Base-by-base conservation (phyloP, 2,888 invertebrate genomes). In the Tachystola acroxantha region DNA sequence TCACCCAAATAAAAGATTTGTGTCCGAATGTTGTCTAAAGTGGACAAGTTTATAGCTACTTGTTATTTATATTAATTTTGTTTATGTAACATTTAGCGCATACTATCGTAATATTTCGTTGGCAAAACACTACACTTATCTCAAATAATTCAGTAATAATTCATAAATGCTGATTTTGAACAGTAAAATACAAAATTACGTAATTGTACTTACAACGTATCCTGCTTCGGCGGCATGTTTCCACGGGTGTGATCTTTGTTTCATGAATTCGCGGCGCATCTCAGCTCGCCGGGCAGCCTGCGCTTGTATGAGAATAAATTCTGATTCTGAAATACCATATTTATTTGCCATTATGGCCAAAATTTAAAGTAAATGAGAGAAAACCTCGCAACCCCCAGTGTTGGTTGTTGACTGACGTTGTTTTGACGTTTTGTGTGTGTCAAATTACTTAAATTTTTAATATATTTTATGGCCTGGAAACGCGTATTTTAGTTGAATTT, bases 221-320 rank as follows among this genome's bases (percentile, higher is more conserved):
- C 94, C 94, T 52, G 91, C 91, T 70, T 92, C 90, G 0, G 87
- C 74, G 9, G 89, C 90, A 82, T 93, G 91, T 58, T 90, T 88
- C 65, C 89, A 89, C 1, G 96, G 96, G 73, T 95, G 92, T 0
- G 90, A 85, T 14, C 79, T 71, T 58, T 93, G 89, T 70, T 93
- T 94, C 12, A 92, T 64, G 66, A 91, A 96, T 62, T 94, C 91
- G n/a, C 88, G 79, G 45, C 95, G 89, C 47, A 93, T 66, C 24
- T 70, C 74, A 35, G 86, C 74, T 46, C 93, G 88, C 53, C 90
- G 78, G 45, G 88, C 79, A 4, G 91, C 89, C 58, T 91, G 90
- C 64, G 90, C 89, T 64, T 89, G 82, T 14, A 91, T 70, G 33
- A 90, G 57, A 54, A 88, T 82, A 40, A 78, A 68, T 45, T 89